Conservation (phyloP, 2,888 invertebrate species). For the Papilio elwesi region DNA sequence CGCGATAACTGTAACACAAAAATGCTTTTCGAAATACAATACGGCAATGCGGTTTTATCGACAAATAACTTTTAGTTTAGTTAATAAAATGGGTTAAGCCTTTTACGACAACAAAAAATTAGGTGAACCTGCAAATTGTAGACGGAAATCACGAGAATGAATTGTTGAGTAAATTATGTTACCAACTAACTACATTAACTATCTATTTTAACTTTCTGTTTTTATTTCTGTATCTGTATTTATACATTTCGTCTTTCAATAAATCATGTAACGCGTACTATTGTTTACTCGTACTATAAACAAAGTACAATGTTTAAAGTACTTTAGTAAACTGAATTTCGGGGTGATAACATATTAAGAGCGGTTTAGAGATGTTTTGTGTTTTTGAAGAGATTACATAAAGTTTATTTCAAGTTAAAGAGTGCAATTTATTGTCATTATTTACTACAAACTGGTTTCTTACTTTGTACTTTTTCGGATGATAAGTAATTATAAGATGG, state of each 20-base stretch:
- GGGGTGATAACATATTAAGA: constrained; percentile 18
- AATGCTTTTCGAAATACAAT: too few species aligned
- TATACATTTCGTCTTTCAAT: constrained; percentile 28
- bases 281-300: constrained; percentile 36
- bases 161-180: background rate
- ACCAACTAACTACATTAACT: background rate
- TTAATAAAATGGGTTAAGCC: too few species aligned
- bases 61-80: too few species aligned
- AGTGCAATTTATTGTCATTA: too few species aligned
- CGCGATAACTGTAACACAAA: too few species aligned
- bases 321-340: constrained; percentile 21
- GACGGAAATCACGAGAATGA: background rate
- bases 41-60: too few species aligned
- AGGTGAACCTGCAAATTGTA: too few species aligned
- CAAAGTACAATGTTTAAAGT: constrained; percentile 1
- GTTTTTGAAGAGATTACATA: too few species aligned
- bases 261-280: constrained; percentile 8
- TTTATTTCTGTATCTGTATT: constrained; percentile 15
- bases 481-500: background rate
- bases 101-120: too few species aligned
- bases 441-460: too few species aligned
- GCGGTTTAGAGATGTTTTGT: constrained; percentile 20
- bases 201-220: background rate
- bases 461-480: background rate
- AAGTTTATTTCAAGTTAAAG: background rate